A percentile compares a stretch with the other conserved stretches of the same genome.
Evolutionary conservation across 2,888 invertebrate genomes (phyloP).

Genomic region (Lasius fuliginosus): DNA sequence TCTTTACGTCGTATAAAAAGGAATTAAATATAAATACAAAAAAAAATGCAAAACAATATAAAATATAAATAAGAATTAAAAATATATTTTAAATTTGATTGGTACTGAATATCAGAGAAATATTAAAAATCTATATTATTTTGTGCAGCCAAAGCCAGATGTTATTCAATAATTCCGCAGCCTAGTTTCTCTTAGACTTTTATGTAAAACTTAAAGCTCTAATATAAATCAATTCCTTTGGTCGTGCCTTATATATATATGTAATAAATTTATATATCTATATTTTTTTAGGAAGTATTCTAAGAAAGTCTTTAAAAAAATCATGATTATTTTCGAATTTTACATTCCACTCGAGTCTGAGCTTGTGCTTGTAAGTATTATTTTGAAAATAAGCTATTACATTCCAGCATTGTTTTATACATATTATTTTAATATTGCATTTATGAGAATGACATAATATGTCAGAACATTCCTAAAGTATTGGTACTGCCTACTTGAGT

Average conservation of each 20-base stretch:
- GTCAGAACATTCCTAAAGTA: constrained; percentile 31
- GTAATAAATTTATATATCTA: constrained; percentile 39
- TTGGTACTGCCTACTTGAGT: constrained; percentile 26
- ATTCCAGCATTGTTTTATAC: constrained; percentile 41
- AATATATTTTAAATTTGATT: not conserved
- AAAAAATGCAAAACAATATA: not conserved
- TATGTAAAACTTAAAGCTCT: not conserved
- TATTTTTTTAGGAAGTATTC: constrained; percentile 32
- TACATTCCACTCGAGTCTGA: constrained; percentile 69
- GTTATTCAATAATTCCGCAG: not conserved
- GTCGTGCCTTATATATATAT: constrained; percentile 38
- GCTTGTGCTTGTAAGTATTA: constrained; percentile 58
- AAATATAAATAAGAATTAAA: not conserved
- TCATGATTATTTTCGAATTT: constrained; percentile 49
- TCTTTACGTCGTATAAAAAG: no score
- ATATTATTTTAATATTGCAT: constrained; percentile 23
- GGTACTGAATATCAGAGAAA: not conserved
- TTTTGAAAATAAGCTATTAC: constrained; percentile 42
- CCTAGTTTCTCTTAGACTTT: not conserved
- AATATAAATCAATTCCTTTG: constrained; percentile 23
- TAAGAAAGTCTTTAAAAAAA: constrained; percentile 26
- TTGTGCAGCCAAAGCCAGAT: constrained; percentile 11
- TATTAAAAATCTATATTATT: not conserved
- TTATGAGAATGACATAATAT: constrained; percentile 12
- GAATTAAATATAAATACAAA: not conserved